phyloP scores from a whole-genome alignment of 2,113 vertebrate species.

The Poecilia latipinna region DNA sequence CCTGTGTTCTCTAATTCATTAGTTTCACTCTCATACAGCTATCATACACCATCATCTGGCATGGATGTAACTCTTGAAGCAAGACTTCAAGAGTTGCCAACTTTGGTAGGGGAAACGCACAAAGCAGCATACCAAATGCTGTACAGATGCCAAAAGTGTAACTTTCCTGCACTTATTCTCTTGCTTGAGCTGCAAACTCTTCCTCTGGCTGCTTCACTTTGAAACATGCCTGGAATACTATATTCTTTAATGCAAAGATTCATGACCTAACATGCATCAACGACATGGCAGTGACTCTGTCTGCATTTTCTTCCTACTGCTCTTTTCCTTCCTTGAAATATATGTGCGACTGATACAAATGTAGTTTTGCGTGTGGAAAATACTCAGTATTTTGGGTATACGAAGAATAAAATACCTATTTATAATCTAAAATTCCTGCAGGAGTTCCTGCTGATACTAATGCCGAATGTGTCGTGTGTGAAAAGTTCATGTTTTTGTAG shows the following conservation, averaged over 20 bases:
- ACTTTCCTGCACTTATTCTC: slow-evolving; percentile 14
- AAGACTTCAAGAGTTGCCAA: slow-evolving; percentile 34
- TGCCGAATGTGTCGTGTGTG: no score
- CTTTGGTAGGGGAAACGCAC: slow-evolving; percentile 47
- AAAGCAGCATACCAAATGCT: slow-evolving; percentile 59
- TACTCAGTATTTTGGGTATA: no score
- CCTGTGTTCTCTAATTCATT: slow-evolving; percentile 68
- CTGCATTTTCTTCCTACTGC: not conserved
- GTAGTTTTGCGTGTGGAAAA: not conserved
- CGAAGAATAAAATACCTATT: no score
- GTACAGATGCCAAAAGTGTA: slow-evolving; percentile 46
- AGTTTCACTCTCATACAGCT: slow-evolving; percentile 66
- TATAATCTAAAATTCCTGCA: no score
- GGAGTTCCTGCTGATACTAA: not conserved
- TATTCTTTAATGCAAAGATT: slow-evolving; percentile 1
- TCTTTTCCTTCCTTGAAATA: not conserved
- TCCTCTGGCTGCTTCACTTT: not conserved
- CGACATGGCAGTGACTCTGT: not conserved
- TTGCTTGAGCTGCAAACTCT: slow-evolving; percentile 2
- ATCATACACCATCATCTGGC: slow-evolving; percentile 62
- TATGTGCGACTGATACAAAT: not conserved
- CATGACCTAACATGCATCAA: not conserved
- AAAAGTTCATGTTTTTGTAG: not conserved
- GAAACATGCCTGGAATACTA: slow-evolving; percentile 9
- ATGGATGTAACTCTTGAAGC: slow-evolving; percentile 40